phyloP scores from a whole-genome alignment of 1,140 invertebrate genomes.

The Octopus bimaculoides region DNA sequence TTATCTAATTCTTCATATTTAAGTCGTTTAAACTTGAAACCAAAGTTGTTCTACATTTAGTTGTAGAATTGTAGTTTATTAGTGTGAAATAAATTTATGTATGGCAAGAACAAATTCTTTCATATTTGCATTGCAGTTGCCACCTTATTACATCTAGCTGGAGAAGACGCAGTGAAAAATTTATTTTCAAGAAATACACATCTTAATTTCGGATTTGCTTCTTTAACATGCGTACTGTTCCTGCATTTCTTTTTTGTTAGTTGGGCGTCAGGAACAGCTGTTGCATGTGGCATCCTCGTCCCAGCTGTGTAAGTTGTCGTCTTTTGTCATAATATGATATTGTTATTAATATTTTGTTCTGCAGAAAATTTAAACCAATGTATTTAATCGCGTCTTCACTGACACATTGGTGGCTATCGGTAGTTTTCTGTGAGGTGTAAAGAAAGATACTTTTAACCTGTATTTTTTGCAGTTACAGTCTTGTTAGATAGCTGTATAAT shows the following conservation, averaged over 20 bases:
- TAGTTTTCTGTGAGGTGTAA: no score
- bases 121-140: conserved; percentile 43
- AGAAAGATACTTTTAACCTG: no score
- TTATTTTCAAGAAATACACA: conserved; percentile 57
- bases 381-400: no score
- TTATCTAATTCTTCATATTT: no score
- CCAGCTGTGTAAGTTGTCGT: conserved; percentile 53
- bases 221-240: conserved; percentile 44
- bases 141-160: conserved; percentile 56
- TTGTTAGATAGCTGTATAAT: no score
- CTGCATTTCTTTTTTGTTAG: conserved; percentile 55
- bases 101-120: no score
- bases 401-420: no score
- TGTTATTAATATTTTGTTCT: background rate
- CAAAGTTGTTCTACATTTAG: no score
- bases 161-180: conserved; percentile 57
- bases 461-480: no score
- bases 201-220: conserved; percentile 52
- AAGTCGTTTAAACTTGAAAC: no score
- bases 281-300: conserved; percentile 58
- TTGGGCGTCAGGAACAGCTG: conserved; percentile 55
- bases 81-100: no score
- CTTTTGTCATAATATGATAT: background rate
- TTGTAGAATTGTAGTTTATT: no score
- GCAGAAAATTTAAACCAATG: background rate